These are phyloP conservation scores for Eulemur macaco DNA, from an alignment of 2,113 vertebrate genomes.

Conservation along the genomic window DNA sequence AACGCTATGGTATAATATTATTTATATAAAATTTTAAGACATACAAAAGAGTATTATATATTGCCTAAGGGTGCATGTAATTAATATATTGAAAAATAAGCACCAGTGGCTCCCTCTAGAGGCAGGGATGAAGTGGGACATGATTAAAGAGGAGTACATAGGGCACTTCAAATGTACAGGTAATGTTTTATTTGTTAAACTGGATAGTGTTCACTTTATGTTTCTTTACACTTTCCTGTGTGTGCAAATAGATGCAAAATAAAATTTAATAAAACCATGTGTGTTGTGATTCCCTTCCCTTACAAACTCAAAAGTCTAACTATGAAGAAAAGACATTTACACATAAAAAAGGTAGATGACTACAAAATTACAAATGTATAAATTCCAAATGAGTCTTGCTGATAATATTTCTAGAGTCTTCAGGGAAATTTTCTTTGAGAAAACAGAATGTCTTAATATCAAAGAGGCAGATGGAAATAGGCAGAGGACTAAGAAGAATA, in stretches of 20 bases:
- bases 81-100: neutral
- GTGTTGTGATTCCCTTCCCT: neutral
- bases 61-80: neutral
- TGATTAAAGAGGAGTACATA: neutral
- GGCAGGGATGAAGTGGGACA: neutral
- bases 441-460: neutral
- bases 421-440: neutral
- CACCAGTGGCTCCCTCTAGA: neutral
- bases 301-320: neutral
- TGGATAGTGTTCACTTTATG: neutral
- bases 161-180: neutral
- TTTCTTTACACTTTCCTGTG: neutral
- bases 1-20: neutral
- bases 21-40: neutral
- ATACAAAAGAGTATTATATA: neutral
- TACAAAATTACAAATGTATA: neutral
- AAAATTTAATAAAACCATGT: neutral
- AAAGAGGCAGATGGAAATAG: neutral
- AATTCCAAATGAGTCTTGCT: neutral
- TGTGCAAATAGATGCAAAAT: neutral
- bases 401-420: neutral
- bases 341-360: neutral
- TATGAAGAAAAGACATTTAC: neutral
- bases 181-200: neutral
- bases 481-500: neutral